Conservation (phyloP, 2,113 vertebrate species). For the Tylochromis polylepis region DNA sequence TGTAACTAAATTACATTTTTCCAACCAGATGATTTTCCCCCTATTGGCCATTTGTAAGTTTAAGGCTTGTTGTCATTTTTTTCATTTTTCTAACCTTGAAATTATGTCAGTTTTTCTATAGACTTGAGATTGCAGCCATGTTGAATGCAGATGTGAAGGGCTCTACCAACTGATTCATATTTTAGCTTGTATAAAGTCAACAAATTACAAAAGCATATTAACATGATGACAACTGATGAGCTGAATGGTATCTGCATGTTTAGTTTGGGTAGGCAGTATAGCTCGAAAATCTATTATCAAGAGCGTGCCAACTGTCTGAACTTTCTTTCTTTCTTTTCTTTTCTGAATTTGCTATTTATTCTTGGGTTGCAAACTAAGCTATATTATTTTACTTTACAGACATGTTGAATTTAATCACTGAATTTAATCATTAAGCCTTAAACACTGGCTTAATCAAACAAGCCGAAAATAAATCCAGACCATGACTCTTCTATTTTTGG, state of each 20-base stretch:
- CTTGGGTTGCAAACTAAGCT: background rate
- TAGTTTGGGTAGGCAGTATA: background rate
- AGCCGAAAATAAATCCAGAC: background rate
- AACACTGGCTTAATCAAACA: background rate
- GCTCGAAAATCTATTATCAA: background rate
- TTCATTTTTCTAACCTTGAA: background rate
- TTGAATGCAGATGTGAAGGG: background rate
- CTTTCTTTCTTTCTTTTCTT: background rate
- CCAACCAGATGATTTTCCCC: background rate
- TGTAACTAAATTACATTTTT: background rate
- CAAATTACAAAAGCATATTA: background rate
- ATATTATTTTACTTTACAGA: background rate
- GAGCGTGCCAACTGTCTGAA: background rate
- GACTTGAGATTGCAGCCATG: background rate
- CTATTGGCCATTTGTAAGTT: background rate
- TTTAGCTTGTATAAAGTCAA: background rate
- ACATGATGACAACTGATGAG: background rate
- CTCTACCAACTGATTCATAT: background rate
- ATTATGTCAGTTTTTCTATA: background rate
- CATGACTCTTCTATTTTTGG: background rate
- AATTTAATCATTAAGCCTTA: background rate
- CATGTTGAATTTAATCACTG: background rate
- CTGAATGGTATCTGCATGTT: rapidly evolving
- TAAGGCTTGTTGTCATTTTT: background rate
- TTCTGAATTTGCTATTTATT: background rate